Conservation (phyloP, 2,113 vertebrate species). For the Pituophis catenifer region DNA sequence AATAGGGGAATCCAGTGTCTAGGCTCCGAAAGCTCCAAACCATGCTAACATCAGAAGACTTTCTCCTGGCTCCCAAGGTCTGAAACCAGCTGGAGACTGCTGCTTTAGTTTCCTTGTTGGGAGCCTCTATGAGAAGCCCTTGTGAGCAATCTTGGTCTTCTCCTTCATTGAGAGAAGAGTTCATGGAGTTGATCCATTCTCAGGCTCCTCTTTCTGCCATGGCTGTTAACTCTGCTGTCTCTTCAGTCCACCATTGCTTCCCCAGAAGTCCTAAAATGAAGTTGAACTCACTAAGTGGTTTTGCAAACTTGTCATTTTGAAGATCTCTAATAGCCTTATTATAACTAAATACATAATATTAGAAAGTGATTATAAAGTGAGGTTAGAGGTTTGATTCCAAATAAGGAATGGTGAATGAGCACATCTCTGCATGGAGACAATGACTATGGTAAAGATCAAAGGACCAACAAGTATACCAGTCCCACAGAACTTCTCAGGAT, state of each 20-base stretch:
- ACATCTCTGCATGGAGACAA: background rate
- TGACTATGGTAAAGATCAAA: background rate
- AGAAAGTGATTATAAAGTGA: background rate
- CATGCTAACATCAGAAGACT: background rate
- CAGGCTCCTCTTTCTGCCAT: background rate
- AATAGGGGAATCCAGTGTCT: background rate
- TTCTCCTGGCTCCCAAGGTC: background rate
- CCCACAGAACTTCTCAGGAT: background rate
- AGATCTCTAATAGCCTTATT: background rate
- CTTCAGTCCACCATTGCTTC: background rate
- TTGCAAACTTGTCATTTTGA: background rate
- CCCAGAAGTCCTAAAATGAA: background rate
- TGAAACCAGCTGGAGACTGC: background rate
- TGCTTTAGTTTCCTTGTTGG: background rate
- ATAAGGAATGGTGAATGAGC: background rate
- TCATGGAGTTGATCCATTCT: background rate
- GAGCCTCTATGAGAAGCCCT: background rate
- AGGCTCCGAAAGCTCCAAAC: background rate
- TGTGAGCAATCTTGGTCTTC: too few relatives aligned
- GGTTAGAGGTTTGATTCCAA: background rate
- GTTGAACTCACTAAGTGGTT: background rate
- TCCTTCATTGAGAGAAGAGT: too few relatives aligned
- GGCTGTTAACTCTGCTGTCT: background rate
- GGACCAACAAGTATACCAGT: background rate
- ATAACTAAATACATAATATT: background rate